Evolutionary conservation across 2,797 vertebrate genomes (phyloP), one percentile per base, ranked within the genome.

Genomic region (Cirrhinus molitorella): DNA sequence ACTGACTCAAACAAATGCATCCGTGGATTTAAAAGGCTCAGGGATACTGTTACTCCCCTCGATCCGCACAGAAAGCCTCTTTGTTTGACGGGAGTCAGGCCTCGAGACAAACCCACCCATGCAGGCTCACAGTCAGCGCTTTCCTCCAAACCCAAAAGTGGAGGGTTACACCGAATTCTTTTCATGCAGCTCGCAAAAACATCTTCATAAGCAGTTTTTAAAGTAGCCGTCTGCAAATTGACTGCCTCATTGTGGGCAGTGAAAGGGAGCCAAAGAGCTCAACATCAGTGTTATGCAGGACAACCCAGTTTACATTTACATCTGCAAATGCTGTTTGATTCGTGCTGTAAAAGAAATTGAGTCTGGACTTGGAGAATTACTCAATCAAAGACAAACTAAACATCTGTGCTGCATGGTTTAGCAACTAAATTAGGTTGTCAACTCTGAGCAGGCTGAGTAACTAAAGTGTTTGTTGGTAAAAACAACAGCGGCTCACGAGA

Each of bases 51-150:
- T 87, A 61, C 80, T 43, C 77, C 61, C 37, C 61, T 65, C 61
- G 31, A 79, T 79, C 79, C 59, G 19, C 34, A 43, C 37, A 81
- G 83, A 87, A 83, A 82, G 40, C 45, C 77, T 81, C 87, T 89
- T 85, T 86, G 78, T 79, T 79, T 79, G 21, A 9, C 4, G 51
- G 31, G 19, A 45, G 67, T 37, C 68, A 43, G 28, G 59, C 65
- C 31, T 12, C 34, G 1, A 67, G 67, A 55, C 72, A 23, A 55
- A 67, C 28, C 51, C 45, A 72, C n/a, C n/a, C 37, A 49, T 28
- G 47, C 45, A 55, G 70, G 67, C 23, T 63, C 3, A 11, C 17
- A 49, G 67, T 77, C 82, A 79, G 83, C 70, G 40, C 43, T 59
- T 79, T 68, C 65, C 71, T 80, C 31, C 4, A 72, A 57, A 70